These are phyloP conservation scores for Cheilosia impressa DNA, from an alignment of 2,888 invertebrate genomes.

Conservation along the genomic window DNA sequence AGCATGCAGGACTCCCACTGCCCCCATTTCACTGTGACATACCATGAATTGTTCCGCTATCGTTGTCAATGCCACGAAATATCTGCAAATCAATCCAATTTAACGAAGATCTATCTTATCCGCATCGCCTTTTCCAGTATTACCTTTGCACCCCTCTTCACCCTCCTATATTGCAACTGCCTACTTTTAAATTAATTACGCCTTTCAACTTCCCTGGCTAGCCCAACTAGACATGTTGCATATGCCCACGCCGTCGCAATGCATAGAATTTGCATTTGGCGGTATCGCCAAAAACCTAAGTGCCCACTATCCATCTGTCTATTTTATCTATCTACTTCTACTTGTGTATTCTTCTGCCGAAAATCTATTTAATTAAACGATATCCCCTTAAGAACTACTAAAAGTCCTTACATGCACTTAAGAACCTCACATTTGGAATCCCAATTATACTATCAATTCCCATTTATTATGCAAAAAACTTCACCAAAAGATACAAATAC, in stretches of 20 bases:
- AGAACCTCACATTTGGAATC: conserved; percentile 52
- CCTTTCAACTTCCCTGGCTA: conserved; percentile 33
- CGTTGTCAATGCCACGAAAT: not conserved
- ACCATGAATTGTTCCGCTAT: no score
- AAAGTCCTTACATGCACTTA: conserved; percentile 62
- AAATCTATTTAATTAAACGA: conserved; percentile 71
- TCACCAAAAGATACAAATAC: conserved; percentile 16
- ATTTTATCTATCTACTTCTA: conserved; percentile 39
- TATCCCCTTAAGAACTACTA: conserved; percentile 38
- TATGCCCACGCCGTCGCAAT: conserved; percentile 44
- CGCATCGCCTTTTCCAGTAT: not conserved
- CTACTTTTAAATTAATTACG: conserved; percentile 44
- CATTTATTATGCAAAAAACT: conserved; percentile 66
- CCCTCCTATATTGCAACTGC: not conserved
- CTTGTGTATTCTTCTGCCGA: conserved; percentile 25
- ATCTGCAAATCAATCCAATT: not conserved
- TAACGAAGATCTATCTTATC: not conserved
- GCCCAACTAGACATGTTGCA: conserved; percentile 8
- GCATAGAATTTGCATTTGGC: conserved; percentile 44
- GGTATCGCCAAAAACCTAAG: conserved; percentile 29
- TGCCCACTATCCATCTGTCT: conserved; percentile 36
- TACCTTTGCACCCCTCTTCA: not conserved
- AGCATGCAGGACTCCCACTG: no score
- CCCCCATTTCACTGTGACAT: no score
- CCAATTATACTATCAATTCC: conserved; percentile 56